Evolutionary conservation across 2,888 invertebrate genomes (phyloP).

Genomic region (Erynnis tages): DNA sequence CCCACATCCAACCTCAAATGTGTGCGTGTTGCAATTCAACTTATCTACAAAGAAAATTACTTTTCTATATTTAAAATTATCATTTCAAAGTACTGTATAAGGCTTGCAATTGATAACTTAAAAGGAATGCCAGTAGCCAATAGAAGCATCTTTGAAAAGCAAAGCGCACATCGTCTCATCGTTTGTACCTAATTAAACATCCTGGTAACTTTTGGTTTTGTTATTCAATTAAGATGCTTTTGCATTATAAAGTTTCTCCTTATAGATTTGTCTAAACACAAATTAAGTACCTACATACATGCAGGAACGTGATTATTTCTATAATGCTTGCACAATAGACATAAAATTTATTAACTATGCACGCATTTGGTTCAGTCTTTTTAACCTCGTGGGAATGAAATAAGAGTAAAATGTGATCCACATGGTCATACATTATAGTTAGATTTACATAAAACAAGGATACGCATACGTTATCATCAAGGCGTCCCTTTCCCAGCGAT

Average conservation of each 20-base stretch:
- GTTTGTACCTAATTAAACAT: background rate
- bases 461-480: slow-evolving; percentile 11
- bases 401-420: slow-evolving; percentile 1
- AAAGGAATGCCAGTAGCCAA: background rate
- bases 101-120: background rate
- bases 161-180: background rate
- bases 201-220: background rate
- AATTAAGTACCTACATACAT: background rate
- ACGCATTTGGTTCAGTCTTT: background rate
- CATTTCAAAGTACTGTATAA: no score
- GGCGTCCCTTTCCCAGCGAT: slow-evolving; percentile 20
- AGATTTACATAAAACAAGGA: slow-evolving; percentile 18
- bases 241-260: background rate
- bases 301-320: no score
- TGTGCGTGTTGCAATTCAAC: no score
- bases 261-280: no score
- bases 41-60: no score
- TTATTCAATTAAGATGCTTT: background rate
- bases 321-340: no score
- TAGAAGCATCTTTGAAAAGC: background rate
- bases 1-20: no score
- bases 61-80: no score
- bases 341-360: no score
- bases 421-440: background rate
- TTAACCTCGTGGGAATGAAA: background rate